Evolutionary conservation across 2,113 vertebrate species (phyloP), one percentile per base, ranked within the genome.

Genomic region (Percopsis transmontana): DNA sequence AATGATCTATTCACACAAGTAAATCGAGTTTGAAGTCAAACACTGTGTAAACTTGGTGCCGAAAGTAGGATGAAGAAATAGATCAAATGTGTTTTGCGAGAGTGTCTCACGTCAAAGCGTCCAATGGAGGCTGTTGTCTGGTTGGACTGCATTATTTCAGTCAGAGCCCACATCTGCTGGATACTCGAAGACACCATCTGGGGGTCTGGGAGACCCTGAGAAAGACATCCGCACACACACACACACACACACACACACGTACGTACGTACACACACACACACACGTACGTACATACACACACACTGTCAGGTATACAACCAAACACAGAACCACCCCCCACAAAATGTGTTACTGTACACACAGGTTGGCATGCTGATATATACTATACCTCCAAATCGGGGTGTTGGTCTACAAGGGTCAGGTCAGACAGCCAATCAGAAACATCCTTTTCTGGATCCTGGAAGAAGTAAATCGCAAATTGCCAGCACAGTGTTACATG

Each of bases 151-250:
- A 98, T 95, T 86, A 99, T 93, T 80, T 99, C 96, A 0, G 96
- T 98, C 83, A 99, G 90, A 20, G 94, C 94, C 96, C 96, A 98
- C 96, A 99, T 98, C 79, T 96, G 97, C 90, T 98, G 96, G n/a
- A 97, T 92, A 62, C 95, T 95, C 0, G 95, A 94, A 0, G 97
- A 97, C 0, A 98, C 95, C 0, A 89, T 92, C 79, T 92, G 90
- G 0, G 95, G 94, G 76, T 98, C 93, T 0, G 95, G 96, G 56
- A 98, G 91, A 39, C 92, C 94, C 96, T 98, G 62, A 18, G 11
- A 39, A n/a, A n/a, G 42, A 16, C 42, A 13, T 13, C 3, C 42
- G 13, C 15, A 10, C 15, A 16, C 12, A 13, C 42, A 45, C 42
- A 16, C 42, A 45, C 42, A 45, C 42, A 44, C 21, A 54, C 18